Base-by-base conservation (phyloP, 2,113 vertebrate genomes). In the Myotis lucifugus region DNA sequence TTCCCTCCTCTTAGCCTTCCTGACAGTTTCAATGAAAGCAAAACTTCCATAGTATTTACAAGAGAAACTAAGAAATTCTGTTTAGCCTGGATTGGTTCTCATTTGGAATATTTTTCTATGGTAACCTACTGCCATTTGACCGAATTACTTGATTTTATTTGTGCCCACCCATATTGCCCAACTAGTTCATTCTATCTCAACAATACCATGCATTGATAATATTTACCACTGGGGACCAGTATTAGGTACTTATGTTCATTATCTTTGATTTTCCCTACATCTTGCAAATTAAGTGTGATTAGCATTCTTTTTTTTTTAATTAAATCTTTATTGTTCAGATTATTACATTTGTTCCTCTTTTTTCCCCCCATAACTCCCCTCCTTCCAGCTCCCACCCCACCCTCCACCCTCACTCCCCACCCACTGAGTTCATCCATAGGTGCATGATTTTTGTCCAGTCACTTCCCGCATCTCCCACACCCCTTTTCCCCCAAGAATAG, bases 61-160 rank as follows among this genome's bases (percentile, higher is more conserved):
- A 74, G 48, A 81, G 40, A 95, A 94, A 27, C 18, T 50, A 69
- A 77, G 18, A 96, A 40, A 59, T 72, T 72, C 14, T 82, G 61
- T 94, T 88, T 59, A 59, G 40, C 15, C 29, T 92, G 50, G 0
- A 9, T 64, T 66, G 21, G 56, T 52, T 94, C 66, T 91, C 37
- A 70, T 81, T 66, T 76, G 42, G 48, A 90, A 73, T 83, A 46
- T 69, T 87, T 84, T 85, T 52, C 66, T 37, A 7, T 4, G 32
- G 4, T 23, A 64, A 92, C 11, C 11, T 66, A 91, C 17, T 70
- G 21, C 25, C 66, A 90, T 85, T 79, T 74, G 64, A 27, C 18
- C 59, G 48, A n/a, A 64, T 74, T 74, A 56, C 21, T 48, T 48
- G 7, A 74, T 37, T 92, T 59, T 61, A 7, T 27, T 92, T 92